These are phyloP conservation scores for Globodera rostochiensis DNA, from an alignment of 1,140 invertebrate genomes.

Conservation along the genomic window DNA sequence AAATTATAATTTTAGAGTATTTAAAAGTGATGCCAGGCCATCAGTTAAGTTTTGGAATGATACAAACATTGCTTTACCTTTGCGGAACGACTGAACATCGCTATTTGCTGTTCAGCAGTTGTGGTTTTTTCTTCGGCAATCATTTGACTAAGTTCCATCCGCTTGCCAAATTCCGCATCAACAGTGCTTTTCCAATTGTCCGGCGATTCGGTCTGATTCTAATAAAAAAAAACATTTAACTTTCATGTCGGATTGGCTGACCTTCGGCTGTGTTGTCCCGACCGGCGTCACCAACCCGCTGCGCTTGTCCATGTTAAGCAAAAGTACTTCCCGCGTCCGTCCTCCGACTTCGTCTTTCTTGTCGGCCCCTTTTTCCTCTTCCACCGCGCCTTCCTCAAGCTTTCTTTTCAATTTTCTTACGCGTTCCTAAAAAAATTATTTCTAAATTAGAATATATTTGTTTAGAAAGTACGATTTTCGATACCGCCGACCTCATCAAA, in stretches of 20 bases:
- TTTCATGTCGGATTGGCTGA: constrained; percentile 6
- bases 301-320: constrained; percentile 57
- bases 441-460: too few species aligned
- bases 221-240: constrained; percentile 3
- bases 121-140: constrained; percentile 83
- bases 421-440: constrained; percentile 46
- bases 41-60: too few species aligned
- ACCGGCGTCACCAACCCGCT: constrained; percentile 50
- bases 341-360: constrained; percentile 30
- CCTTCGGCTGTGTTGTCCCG: background rate
- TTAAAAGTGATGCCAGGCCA: too few species aligned
- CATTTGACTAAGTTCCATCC: constrained; percentile 53
- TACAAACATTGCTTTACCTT: constrained; percentile 71
- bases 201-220: constrained; percentile 15
- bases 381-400: constrained; percentile 44
- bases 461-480: too few species aligned
- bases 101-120: constrained; percentile 79
- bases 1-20: too few species aligned
- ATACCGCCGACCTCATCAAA: too few species aligned
- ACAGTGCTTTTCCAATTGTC: constrained; percentile 32
- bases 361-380: constrained; percentile 36
- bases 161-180: constrained; percentile 48
- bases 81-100: constrained; percentile 77
- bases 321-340: constrained; percentile 39
- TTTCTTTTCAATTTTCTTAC: constrained; percentile 57